Conservation (phyloP, 2,888 invertebrate species). For the Apamea anceps region DNA sequence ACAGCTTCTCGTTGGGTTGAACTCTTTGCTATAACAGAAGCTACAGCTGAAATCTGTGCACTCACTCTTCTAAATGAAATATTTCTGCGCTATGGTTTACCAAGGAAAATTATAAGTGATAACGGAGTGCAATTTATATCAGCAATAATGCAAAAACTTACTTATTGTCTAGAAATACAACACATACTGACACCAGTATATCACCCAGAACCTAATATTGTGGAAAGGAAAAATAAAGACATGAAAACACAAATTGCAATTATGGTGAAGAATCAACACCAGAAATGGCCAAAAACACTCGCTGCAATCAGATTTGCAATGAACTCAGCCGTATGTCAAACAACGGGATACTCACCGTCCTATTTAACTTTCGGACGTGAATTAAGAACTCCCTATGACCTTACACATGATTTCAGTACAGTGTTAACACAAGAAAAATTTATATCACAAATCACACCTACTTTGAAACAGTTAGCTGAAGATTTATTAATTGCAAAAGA, state of each 20-base stretch:
- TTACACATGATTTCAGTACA: conserved; percentile 27
- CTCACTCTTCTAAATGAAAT: neutral
- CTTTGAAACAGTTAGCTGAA: neutral
- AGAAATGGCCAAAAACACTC: neutral
- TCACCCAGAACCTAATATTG: conserved; percentile 28
- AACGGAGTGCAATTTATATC: conserved; percentile 1
- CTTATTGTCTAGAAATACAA: too few species aligned
- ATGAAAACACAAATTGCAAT: conserved; percentile 43
- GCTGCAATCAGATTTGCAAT: neutral
- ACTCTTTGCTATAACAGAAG: too few species aligned
- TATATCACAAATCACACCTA: too few species aligned
- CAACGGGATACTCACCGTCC: conserved; percentile 24
- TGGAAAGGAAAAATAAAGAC: conserved; percentile 40
- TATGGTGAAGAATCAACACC: conserved; percentile 29
- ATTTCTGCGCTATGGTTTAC: conserved; percentile 4
- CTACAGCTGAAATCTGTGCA: too few species aligned
- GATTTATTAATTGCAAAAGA: conserved; percentile 14
- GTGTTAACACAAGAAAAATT: too few species aligned
- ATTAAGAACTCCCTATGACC: conserved; percentile 18
- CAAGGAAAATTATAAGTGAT: neutral
- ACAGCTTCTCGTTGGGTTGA: conserved; percentile 22
- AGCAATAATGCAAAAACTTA: neutral
- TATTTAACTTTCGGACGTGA: too few species aligned
- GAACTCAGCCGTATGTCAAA: neutral
- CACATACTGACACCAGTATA: neutral